Base-by-base conservation (phyloP, 2,113 vertebrate species). In the Leuciscus idus region DNA sequence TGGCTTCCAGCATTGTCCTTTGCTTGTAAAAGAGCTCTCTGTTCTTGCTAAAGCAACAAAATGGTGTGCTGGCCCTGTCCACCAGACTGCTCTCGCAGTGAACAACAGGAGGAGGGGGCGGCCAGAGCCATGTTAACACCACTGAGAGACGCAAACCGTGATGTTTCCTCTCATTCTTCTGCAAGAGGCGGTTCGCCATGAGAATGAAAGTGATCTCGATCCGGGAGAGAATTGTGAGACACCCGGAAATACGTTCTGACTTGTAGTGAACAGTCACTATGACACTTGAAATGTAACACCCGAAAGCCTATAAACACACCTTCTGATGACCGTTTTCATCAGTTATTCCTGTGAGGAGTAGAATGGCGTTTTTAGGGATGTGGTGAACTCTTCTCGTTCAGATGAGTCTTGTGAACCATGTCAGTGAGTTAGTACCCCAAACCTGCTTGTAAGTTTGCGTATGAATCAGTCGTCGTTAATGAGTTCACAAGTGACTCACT, bases 1-100 rank as follows among this genome's bases (percentile, higher is more conserved):
- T 92, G 19, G 84, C 90, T 91, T 93, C 94, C 92, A 93, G 91
- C 93, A 93, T 94, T 95, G 94, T 95, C 87, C 92, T 89, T 85
- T 90, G 90, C 92, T 90, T 93, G 93, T 77, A 94, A 94, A 93
- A 91, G 91, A 90, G 77, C 89, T 83, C 91, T 95, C 92, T 95
- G 94, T 95, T 93, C 75, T 88, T 79, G 81, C 82, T 83, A 43
- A 66, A 82, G 77, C 83, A 84, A 87, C 82, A 88, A 88, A 72
- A 86, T 84, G 55, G 68, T 88, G 82, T 80, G 78, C 70, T 83
- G 36, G 85, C 50, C 75, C 59, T 70, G 52, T 8, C 86, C 84
- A 21, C 74, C 74, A 78, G 73, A 39, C 85, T 52, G 82, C 70
- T 72, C 62, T 77, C 15, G 3, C 15, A 87, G 80, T 50, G 86